Evolutionary conservation across 2,888 invertebrate genomes (phyloP), one percentile per base, ranked within the genome.

Genomic region (Ormyrus labotus): DNA sequence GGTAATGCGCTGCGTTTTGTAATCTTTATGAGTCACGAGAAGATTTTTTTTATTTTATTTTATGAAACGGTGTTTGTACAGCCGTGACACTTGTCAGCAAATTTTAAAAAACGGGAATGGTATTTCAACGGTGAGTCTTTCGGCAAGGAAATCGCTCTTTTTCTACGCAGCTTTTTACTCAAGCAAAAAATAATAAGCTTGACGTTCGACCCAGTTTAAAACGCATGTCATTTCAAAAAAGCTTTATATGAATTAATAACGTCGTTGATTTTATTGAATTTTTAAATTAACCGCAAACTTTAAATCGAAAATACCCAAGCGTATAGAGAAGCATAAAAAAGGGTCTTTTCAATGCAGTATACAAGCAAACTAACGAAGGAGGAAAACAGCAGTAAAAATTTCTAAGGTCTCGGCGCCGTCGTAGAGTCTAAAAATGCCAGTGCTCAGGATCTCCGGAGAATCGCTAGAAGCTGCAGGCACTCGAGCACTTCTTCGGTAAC

Each of bases 361-460:
- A 19, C 19, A 19, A 19, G 34, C 1, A n/a, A 51, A 65, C 6
- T 8, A 19, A 9, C 45, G 53, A 45, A 63, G 47, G 64, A 48
- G n/a, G 70, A 9, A 58, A 60, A 6, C 57, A 50, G 50, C 2
- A 19, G 57, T 51, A 34, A 81, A 81, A 81, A 77, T 81, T 81
- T 73, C 73, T 73, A 70, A 65, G 60, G 34, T 67, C 19, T 67
- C 19, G 55, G 61, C 77, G 50, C 34, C 67, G 45, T 53, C 69
- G 73, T 77, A 81, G 73, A 73, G 45, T 77, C 81, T 81, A 81
- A 77, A 81, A 81, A 77, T 81, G 77, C 53, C 13, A 53, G 51
- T 69, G 45, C 48, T 74, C 19, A 19, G 19, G 19, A 19, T 19
- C 19, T 19, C 19, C 1, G 2, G 19, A 19, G 19, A 19, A 19